A percentile compares a stretch with the other conserved stretches of the same genome.
Conservation (phyloP, 2,113 vertebrate species). For the Poecile atricapillus region DNA sequence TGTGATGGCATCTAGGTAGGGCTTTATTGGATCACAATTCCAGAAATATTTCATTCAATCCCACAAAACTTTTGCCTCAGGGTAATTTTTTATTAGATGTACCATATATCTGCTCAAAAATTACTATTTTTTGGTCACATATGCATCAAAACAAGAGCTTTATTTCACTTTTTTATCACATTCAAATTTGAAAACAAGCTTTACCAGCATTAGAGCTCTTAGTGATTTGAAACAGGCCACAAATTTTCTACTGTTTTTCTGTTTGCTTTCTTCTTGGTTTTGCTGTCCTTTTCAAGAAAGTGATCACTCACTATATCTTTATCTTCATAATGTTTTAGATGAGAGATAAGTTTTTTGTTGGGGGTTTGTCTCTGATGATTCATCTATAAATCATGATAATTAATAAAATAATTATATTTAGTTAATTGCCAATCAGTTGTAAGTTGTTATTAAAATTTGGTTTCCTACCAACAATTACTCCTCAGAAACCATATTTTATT, state of each 20-base stretch:
- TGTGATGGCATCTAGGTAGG: neutral
- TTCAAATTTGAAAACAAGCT: neutral
- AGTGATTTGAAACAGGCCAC: neutral
- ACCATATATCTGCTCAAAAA: neutral
- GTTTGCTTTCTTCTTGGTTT: neutral
- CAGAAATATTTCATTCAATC: neutral
- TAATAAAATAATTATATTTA: neutral
- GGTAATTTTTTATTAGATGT: neutral
- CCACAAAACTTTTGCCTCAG: neutral
- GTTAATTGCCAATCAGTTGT: neutral
- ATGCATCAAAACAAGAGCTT: neutral
- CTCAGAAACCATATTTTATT: neutral
- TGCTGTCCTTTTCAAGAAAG: neutral
- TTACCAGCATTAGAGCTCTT: neutral
- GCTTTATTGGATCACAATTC: neutral
- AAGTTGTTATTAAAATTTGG: neutral
- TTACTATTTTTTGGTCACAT: neutral
- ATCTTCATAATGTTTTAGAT: neutral
- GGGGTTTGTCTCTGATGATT: neutral
- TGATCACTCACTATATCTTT: accelerated
- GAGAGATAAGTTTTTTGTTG: neutral
- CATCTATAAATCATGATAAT: neutral
- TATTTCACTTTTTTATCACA: neutral
- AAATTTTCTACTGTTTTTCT: neutral
- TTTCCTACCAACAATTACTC: neutral